Evolutionary conservation across 2,797 vertebrate genomes (phyloP), one percentile per base, ranked within the genome.

Genomic region (Streptopelia turtur): DNA sequence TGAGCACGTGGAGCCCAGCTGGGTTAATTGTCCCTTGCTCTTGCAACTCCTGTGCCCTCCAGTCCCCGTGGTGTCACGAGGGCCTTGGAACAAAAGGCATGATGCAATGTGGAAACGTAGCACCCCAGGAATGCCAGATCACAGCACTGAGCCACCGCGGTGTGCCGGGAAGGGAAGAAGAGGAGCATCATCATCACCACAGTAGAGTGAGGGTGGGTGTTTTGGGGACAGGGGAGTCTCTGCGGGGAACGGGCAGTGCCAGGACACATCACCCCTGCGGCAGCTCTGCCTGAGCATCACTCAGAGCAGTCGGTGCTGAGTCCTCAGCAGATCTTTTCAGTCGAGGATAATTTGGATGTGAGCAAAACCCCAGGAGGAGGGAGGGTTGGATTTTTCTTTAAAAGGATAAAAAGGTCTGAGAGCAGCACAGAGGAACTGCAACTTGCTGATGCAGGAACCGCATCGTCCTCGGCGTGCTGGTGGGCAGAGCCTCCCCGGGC

Each of bases 211-310:
- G 41, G 50, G 72, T 1, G 5, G 1, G 11, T 2, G 1, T 56
- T 64, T 87, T 49, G 33, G 56, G 52, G 60, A 8, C 7, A 24
- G 27, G 8, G 15, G 21, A 11, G 13, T 30, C 16, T 28, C 16
- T 21, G 59, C 2, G 3, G 50, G 47, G 27, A 23, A 20, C 0
- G 1, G 52, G 27, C 52, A 28, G 18, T 7, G 25, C 24, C 9
- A 3, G 63, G 9, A 3, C 9, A 2, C 0, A 1, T 25, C 5
- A 3, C 27, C 30, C 60, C 64, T n/a, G 31, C n/a, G n/a, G 64
- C 33, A 5, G 30, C n/a, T 61, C 45, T 6, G 16, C 50, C 78
- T 47, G 25, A 13, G 61, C 53, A 4, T 23, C 8, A 3, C 70
- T 45, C 3, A 2, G 80, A n/a, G 37, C 30, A 6, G n/a, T 2